phyloP scores from a whole-genome alignment of 2,797 vertebrate species.

The Mus minutoides region DNA sequence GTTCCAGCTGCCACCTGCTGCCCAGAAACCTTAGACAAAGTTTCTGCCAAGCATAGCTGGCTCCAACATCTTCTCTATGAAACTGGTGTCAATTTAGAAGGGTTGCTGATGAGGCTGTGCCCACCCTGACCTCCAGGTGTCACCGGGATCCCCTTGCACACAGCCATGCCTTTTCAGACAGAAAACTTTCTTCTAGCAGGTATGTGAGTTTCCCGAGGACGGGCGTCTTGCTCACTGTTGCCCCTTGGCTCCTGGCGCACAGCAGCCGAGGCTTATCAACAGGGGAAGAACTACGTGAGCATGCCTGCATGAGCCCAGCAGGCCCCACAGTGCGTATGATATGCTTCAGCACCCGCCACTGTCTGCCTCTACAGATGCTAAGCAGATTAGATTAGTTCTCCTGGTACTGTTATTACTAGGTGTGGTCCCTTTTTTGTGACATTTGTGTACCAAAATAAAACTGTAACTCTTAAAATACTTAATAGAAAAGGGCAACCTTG shows the following conservation, averaged over 20 bases:
- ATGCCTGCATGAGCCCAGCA: too few species aligned
- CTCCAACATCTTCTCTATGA: neutral
- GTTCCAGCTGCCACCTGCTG: neutral
- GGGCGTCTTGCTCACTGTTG: neutral
- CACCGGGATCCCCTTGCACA: too few species aligned
- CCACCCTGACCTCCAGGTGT: neutral
- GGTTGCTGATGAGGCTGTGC: fast-evolving
- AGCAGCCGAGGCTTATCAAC: neutral
- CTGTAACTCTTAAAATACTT: fast-evolving
- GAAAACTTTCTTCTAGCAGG: neutral
- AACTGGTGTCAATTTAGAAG: neutral
- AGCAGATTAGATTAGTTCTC: neutral
- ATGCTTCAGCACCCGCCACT: neutral
- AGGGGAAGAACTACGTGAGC: neutral
- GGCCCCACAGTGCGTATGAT: fast-evolving
- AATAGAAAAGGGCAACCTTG: neutral
- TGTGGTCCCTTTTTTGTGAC: neutral
- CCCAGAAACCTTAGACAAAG: neutral
- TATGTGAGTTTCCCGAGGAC: neutral
- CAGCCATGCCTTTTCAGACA: neutral
- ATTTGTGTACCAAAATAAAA: neutral
- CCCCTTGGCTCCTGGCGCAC: neutral
- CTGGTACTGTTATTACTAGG: neutral
- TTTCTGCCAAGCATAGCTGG: neutral
- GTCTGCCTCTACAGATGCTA: neutral